Evolutionary conservation across 2,113 vertebrate species (phyloP), one percentile per base, ranked within the genome.

Genomic region (Calypte anna): DNA sequence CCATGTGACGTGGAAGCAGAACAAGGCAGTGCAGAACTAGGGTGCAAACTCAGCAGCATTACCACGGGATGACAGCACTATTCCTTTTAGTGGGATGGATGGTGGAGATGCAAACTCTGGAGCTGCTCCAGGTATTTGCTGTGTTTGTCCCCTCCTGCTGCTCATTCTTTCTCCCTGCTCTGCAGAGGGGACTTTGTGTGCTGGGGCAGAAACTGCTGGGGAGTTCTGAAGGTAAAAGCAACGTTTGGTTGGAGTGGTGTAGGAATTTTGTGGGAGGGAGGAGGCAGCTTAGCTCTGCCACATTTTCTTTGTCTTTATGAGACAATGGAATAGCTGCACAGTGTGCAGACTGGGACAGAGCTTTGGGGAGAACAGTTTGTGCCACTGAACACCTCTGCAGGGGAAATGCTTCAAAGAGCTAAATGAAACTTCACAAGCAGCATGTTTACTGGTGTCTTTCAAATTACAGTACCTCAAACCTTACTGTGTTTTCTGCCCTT

Each of bases 231-330:
- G 83, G 61, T 79, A 58, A 78, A 78, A 25, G 5, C 14, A 28
- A 50, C 0, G 1, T 43, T 48, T 66, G 25, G 21, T 51, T 0
- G 1, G 18, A 63, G 64, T 9, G 19, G 4, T n/a, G 3, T 5
- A 53, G 57, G 27, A 23, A 1, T 21, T 86, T 82, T 21, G 40
- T 59, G 57, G 8, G 14, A 3, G 14, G 53, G 33, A 18, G 25
- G 3, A 36, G 73, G 2, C 21, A 58, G 73, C 73, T 8, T 28
- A 8, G 24, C 43, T 48, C 18, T 48, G 1, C 55, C 3, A 0
- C 11, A 14, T 62, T 33, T 46, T 20, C 38, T 72, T 16, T 33
- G 22, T 44, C 53, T 51, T 44, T 68, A 3, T 46, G 61, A 74
- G 20, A 8, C 31, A 12, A 2, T 20, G 20, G 50, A 15, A 4